Evolutionary conservation across 1,140 invertebrate species (phyloP).

Genomic region (Scaptomyza pallida): DNA sequence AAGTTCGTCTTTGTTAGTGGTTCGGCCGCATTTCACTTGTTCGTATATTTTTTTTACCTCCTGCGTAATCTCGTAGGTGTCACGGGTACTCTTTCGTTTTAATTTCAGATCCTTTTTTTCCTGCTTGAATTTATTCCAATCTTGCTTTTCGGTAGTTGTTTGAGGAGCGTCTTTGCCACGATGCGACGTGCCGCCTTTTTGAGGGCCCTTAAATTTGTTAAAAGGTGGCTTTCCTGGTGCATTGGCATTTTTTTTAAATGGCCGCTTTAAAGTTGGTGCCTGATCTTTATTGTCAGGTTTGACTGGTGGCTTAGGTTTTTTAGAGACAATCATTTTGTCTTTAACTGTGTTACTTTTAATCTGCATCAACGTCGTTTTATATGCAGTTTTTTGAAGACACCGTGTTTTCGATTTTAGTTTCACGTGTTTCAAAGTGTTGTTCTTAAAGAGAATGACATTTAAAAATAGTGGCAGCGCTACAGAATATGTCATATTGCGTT

Average conservation of each 20-base stretch:
- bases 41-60: slow-evolving; percentile 92
- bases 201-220: slow-evolving; percentile 21
- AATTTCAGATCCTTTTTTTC: slow-evolving; percentile 88
- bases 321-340: slow-evolving; percentile 3
- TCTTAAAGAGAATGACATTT: too few species aligned
- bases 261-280: not conserved
- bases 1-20: slow-evolving; percentile 87
- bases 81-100: slow-evolving; percentile 86
- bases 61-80: slow-evolving; percentile 88
- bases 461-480: too few species aligned
- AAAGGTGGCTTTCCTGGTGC: not conserved
- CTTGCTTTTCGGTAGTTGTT: slow-evolving; percentile 84
- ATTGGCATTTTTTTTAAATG: not conserved
- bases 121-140: slow-evolving; percentile 90
- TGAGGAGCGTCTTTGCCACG: slow-evolving; percentile 14
- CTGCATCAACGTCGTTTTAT: too few species aligned
- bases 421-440: too few species aligned
- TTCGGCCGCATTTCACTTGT: slow-evolving; percentile 87
- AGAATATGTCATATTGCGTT: too few species aligned
- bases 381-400: too few species aligned
- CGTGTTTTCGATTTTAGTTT: too few species aligned
- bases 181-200: slow-evolving; percentile 6
- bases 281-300: not conserved
- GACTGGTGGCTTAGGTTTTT: not conserved
- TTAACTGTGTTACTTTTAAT: too few species aligned